A percentile compares a stretch with the other conserved stretches of the same genome.
These are phyloP conservation scores for Idaea aversata DNA, from an alignment of 2,888 invertebrate genomes.

Conservation along the genomic window DNA sequence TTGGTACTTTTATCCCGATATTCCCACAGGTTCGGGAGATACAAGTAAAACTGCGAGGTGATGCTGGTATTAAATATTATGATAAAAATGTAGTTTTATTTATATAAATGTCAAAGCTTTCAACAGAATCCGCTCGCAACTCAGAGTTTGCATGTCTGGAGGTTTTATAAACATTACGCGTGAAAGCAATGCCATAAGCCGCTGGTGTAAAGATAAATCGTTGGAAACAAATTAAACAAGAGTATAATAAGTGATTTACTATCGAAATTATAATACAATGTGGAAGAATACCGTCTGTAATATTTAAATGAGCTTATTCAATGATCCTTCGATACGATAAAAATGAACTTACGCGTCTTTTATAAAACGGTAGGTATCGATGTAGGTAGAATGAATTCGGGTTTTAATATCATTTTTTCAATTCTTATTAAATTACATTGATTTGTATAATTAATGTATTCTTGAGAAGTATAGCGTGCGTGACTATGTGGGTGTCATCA, in stretches of 20 bases:
- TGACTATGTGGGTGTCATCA: slow-evolving; percentile 49
- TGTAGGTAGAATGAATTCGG: too few relatives aligned
- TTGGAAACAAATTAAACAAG: slow-evolving; percentile 58
- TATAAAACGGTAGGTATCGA: too few relatives aligned
- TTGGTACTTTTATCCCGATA: too few relatives aligned
- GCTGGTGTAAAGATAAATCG: slow-evolving; percentile 51
- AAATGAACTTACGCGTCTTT: neutral
- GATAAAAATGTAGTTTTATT: neutral
- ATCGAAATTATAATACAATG: slow-evolving; percentile 65
- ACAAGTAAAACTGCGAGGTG: too few relatives aligned
- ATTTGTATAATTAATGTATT: slow-evolving; percentile 54
- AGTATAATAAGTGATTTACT: slow-evolving; percentile 65
- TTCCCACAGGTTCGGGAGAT: too few relatives aligned
- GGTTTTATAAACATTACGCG: slow-evolving; percentile 45
- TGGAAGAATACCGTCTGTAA: slow-evolving; percentile 37
- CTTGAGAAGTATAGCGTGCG: slow-evolving; percentile 35
- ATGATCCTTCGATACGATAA: slow-evolving; percentile 43
- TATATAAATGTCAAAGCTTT: neutral
- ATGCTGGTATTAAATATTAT: too few relatives aligned
- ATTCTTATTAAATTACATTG: slow-evolving; percentile 31
- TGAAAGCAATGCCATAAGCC: slow-evolving; percentile 41
- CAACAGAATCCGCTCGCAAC: slow-evolving; percentile 23
- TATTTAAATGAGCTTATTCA: slow-evolving; percentile 56
- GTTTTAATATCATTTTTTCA: slow-evolving; percentile 24
- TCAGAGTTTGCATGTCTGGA: slow-evolving; percentile 34